phyloP scores from a whole-genome alignment of 2,113 vertebrate genomes.

The Himantopus leucocephalus region DNA sequence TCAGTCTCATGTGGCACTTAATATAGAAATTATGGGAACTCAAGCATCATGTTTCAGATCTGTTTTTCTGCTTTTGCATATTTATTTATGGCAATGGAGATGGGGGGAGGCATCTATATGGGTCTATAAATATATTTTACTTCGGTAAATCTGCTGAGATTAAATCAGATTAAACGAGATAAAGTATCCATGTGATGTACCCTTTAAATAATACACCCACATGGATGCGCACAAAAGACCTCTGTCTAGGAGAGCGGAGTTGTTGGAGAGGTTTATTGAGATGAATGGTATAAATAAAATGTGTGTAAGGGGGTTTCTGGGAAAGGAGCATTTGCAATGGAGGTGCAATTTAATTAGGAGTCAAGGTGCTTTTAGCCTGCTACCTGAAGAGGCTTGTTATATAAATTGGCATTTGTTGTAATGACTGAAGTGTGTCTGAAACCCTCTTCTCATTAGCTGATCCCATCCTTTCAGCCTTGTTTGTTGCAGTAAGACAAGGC shows the following conservation, averaged over 20 bases:
- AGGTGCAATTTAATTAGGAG: conserved; percentile 63
- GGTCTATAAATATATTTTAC: conserved; percentile 66
- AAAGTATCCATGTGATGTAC: conserved; percentile 60
- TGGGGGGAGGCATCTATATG: background rate
- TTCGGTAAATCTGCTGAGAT: conserved; percentile 65
- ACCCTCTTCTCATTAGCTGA: conserved; percentile 35
- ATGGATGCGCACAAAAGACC: conserved; percentile 39
- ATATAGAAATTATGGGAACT: background rate
- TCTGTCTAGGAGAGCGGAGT: conserved; percentile 12
- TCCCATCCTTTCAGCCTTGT: conserved; percentile 32
- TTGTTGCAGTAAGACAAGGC: background rate
- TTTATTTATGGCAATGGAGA: background rate
- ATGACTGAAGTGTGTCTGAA: conserved; percentile 58
- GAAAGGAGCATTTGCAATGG: conserved; percentile 27
- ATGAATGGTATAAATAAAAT: conserved; percentile 52
- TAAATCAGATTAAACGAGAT: conserved; percentile 70
- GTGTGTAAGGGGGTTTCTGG: conserved; percentile 21
- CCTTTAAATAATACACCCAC: conserved; percentile 64
- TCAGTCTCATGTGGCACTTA: background rate
- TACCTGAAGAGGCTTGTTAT: conserved; percentile 60
- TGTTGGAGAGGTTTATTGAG: conserved; percentile 33
- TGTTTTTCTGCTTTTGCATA: background rate
- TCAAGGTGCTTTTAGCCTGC: conserved; percentile 52
- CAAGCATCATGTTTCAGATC: background rate
- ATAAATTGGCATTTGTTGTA: conserved; percentile 63